These are phyloP conservation scores for Drosophila kambysellisi DNA, from an alignment of 2,888 invertebrate species.

Conservation along the genomic window DNA sequence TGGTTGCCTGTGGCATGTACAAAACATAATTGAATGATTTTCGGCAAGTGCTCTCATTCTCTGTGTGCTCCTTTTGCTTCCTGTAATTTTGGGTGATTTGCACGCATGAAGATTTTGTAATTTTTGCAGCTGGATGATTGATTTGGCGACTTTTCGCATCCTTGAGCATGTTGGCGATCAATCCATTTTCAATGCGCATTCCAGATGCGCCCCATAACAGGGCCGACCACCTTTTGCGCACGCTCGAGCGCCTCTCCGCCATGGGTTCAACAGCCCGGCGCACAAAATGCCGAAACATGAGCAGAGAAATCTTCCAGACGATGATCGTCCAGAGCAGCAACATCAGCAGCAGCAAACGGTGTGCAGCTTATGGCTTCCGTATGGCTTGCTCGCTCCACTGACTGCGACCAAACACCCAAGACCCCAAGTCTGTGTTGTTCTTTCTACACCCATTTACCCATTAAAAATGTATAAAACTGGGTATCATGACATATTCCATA, in stretches of 20 bases:
- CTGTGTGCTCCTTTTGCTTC: slow-evolving; percentile 54
- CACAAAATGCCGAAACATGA: slow-evolving; percentile 60
- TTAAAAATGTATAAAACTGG: neutral
- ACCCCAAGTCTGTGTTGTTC: slow-evolving; percentile 37
- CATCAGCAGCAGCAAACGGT: slow-evolving; percentile 15
- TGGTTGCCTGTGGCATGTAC: slow-evolving; percentile 44
- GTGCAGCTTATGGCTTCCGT: slow-evolving; percentile 75
- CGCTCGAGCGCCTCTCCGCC: slow-evolving; percentile 46
- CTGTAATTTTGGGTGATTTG: slow-evolving; percentile 75
- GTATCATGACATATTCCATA: neutral
- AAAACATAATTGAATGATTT: slow-evolving; percentile 77
- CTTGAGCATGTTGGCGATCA: slow-evolving; percentile 45
- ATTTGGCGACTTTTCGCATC: slow-evolving; percentile 53
- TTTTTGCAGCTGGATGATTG: slow-evolving; percentile 68
- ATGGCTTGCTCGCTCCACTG: slow-evolving; percentile 70
- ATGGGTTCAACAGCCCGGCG: slow-evolving; percentile 69
- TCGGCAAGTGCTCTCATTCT: slow-evolving; percentile 65
- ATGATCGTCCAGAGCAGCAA: slow-evolving; percentile 6
- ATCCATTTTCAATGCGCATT: slow-evolving; percentile 33
- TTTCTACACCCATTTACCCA: slow-evolving; percentile 3
- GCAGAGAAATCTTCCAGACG: slow-evolving; percentile 61
- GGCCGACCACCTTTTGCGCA: slow-evolving; percentile 48
- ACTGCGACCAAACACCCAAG: slow-evolving; percentile 55
- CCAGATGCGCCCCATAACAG: slow-evolving; percentile 35
- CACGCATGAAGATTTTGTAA: slow-evolving; percentile 47